Base-by-base conservation (phyloP, 2,797 vertebrate species). In the Pangasius djambal region DNA sequence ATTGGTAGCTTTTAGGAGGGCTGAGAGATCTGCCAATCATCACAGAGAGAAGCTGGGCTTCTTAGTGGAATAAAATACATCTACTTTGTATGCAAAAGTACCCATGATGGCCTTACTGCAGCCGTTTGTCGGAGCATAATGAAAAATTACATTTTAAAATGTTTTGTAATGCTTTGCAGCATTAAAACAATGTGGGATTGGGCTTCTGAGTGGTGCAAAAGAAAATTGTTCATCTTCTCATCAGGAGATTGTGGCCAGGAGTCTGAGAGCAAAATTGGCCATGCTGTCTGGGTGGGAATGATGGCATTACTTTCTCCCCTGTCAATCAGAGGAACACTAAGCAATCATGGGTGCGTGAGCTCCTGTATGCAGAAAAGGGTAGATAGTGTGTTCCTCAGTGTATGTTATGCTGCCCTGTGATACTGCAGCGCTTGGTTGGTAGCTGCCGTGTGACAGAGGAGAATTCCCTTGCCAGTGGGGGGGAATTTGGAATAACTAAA, bases 141-240 rank as follows among this genome's bases (percentile, higher is more conserved):
- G 20, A 57, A 81, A 79, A 57, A 81, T 52, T n/a, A 74, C 16
- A 55, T 75, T 75, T 48, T 13, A 48, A 74, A 25, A 25, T 48
- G 72, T 75, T 75, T 75, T 75, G n/a, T 79, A 78, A 78, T 55
- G 50, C 77, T 31, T 55, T 55, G 77, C n/a, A n/a, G 16, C 48
- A 79, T 55, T 79, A 4, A 55, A 55, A 55, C 6, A 79, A 10
- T 55, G 8, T 9, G 1, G 10, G n/a, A 55, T 78, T 31, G 15
- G 6, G 7, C 28, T 31, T 79, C 25, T 55, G 28, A 31, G 7
- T 79, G 50, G 50, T 79, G 77, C 77, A 34, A 55, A n/a, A 20
- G n/a, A 34, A 55, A 9, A 55, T 18, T 34, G 16, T 31, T 79
- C 50, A 34, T 79, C n/a, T 3, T 79, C 16, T 55, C 13, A 55